These are phyloP conservation scores for Polydrusus tereticollis DNA, from an alignment of 2,888 invertebrate species.

Conservation along the genomic window DNA sequence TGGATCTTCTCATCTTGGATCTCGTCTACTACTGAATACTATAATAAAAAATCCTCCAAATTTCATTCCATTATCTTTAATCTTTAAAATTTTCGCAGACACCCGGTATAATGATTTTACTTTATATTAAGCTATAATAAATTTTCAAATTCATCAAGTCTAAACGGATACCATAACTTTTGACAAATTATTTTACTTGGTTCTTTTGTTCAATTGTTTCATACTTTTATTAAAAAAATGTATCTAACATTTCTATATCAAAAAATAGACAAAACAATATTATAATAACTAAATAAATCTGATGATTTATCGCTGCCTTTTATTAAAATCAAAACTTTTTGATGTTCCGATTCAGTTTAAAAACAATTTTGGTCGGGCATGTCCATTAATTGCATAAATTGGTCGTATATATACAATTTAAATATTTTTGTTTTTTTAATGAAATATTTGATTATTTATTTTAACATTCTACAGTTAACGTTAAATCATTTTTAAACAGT, in stretches of 20 bases:
- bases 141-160: too few relatives aligned
- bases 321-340: constrained; percentile 1
- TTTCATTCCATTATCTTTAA: too few relatives aligned
- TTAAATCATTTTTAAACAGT: not conserved
- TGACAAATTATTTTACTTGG: too few relatives aligned
- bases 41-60: too few relatives aligned
- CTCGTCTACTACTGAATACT: too few relatives aligned
- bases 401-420: not conserved
- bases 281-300: constrained; percentile 15
- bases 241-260: not conserved
- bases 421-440: not conserved
- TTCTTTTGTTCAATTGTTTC: not conserved
- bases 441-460: not conserved
- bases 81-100: too few relatives aligned
- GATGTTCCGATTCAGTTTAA: not conserved
- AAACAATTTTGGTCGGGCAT: not conserved
- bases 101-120: too few relatives aligned
- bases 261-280: constrained; percentile 5
- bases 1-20: too few relatives aligned
- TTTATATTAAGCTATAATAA: too few relatives aligned
- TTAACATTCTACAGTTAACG: not conserved
- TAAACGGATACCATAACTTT: too few relatives aligned
- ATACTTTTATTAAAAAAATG: constrained; percentile 4
- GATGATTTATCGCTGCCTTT: not conserved
- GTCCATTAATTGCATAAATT: not conserved